Conservation (phyloP, 2,113 vertebrate species). For the Lota lota region DNA sequence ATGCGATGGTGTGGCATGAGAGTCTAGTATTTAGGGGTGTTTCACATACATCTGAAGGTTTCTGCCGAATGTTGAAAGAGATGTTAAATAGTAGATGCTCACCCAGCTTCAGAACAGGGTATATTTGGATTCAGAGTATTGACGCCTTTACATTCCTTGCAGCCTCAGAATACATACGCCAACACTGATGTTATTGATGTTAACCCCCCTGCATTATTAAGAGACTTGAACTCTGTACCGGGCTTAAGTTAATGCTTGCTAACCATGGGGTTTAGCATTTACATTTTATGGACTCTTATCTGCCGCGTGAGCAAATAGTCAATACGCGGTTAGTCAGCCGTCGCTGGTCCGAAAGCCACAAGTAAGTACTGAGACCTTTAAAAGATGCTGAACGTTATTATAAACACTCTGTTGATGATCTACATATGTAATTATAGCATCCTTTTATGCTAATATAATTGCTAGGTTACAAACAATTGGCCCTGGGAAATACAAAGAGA, state of each 20-base stretch:
- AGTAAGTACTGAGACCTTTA: not conserved
- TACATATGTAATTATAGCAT: not conserved
- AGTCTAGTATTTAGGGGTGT: too few species aligned
- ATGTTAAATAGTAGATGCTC: too few species aligned
- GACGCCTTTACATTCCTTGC: too few species aligned
- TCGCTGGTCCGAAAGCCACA: not conserved
- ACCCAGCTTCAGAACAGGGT: too few species aligned
- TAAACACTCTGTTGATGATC: not conserved
- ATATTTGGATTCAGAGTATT: too few species aligned
- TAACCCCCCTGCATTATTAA: not conserved
- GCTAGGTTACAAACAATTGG: not conserved
- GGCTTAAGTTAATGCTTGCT: not conserved
- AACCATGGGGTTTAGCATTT: not conserved
- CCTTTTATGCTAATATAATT: not conserved
- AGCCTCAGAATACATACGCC: not conserved
- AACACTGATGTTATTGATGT: not conserved
- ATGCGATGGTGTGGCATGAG: too few species aligned
- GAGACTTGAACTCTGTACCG: not conserved
- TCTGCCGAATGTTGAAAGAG: too few species aligned
- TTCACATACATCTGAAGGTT: too few species aligned
- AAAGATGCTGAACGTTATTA: not conserved
- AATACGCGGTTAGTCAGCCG: not conserved
- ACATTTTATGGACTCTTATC: not conserved
- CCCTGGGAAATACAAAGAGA: not conserved
- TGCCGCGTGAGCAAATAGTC: not conserved